Conservation (phyloP, 1,140 invertebrate genomes). For the Thaumetopoea pityocampa region DNA sequence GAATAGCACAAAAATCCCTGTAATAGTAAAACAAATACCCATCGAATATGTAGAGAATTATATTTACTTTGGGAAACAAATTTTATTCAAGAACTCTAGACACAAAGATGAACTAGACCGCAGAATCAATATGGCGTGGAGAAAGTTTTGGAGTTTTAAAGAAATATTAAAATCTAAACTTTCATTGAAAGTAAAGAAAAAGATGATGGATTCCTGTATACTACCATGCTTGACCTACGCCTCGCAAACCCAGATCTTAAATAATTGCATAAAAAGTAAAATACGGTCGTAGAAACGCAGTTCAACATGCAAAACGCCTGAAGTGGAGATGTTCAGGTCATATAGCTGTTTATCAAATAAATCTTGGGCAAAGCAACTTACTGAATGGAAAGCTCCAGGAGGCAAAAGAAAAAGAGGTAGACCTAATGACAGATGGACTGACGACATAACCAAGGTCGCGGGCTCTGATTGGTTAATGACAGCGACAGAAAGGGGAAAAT, state of each 20-base stretch:
- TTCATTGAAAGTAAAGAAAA: constrained; percentile 22
- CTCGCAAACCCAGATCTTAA: constrained; percentile 16
- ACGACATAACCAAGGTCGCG: no score
- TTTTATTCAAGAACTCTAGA: constrained; percentile 19
- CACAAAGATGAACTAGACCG: constrained; percentile 22
- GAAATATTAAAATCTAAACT: constrained; percentile 22
- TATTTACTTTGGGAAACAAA: constrained; percentile 76
- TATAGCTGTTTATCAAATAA: no score
- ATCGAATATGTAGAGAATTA: constrained; percentile 17
- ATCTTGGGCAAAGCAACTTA: no score
- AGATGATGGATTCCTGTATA: constrained; percentile 14
- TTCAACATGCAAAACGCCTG: neutral
- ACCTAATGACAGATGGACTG: no score
- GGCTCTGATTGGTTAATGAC: no score
- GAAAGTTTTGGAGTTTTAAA: constrained; percentile 20
- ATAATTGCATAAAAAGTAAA: neutral
- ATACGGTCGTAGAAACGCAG: constrained; percentile 4
- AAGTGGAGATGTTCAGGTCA: constrained; percentile 3
- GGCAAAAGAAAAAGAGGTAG: no score
- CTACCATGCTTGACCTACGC: constrained; percentile 9
- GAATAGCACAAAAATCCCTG: constrained; percentile 1
- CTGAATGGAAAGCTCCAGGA: no score
- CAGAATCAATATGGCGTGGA: constrained; percentile 19
- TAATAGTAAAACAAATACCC: constrained; percentile 6
- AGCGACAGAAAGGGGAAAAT: no score